Evolutionary conservation across 2,888 invertebrate species (phyloP).

Genomic region (Dynastes tityus): DNA sequence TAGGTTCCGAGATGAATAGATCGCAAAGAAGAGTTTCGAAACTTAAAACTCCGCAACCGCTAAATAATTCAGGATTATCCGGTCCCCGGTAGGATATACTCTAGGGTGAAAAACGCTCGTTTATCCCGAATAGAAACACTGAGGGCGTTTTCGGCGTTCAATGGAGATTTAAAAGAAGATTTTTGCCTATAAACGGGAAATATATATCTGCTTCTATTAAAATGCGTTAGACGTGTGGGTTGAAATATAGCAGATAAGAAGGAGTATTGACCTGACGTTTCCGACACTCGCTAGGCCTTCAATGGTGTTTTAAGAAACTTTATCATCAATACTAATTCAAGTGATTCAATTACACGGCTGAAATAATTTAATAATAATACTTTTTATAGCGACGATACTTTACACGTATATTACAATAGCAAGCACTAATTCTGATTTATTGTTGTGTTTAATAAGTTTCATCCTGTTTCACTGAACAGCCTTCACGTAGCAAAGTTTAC

Average conservation of each 20-base stretch:
- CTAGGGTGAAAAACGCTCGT: conserved; percentile 38
- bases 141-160: conserved; percentile 35
- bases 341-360: conserved; percentile 33
- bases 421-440: conserved; percentile 34
- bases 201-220: conserved; percentile 36
- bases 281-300: conserved; percentile 5
- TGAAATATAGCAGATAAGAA: conserved; percentile 40
- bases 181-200: conserved; percentile 39
- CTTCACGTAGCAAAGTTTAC: neutral
- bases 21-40: conserved; percentile 26
- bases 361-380: conserved; percentile 42
- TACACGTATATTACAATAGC: conserved; percentile 9
- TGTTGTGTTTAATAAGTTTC: conserved; percentile 31
- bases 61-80: conserved; percentile 48
- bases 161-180: conserved; percentile 46
- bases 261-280: conserved; percentile 33
- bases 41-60: conserved; percentile 45
- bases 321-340: conserved; percentile 37
- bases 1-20: conserved; percentile 42
- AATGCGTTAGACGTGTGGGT: conserved; percentile 38
- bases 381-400: conserved; percentile 19
- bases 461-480: conserved; percentile 20
- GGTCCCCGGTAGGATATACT: conserved; percentile 26
- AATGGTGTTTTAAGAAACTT: conserved; percentile 38
- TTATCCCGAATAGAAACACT: conserved; percentile 43